Percentiles rank a stretch among this genome's conserved stretches.
Evolutionary conservation across 2,113 vertebrate species (phyloP).

Genomic region (Xyliphius kryptos): DNA sequence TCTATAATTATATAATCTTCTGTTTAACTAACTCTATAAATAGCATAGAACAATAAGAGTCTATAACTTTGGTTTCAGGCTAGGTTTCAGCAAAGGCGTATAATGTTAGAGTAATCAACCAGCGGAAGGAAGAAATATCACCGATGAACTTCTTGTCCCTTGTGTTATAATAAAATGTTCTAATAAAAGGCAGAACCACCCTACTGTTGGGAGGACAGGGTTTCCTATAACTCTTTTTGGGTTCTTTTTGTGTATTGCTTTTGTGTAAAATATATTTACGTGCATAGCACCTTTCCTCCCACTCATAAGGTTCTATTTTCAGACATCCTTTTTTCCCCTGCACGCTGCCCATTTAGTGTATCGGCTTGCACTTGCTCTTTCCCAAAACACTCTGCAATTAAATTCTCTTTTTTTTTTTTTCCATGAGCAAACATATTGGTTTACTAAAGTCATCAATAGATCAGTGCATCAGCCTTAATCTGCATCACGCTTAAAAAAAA

Average conservation of each 20-base stretch:
- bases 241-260: neutral
- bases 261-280: neutral
- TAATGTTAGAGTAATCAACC: neutral
- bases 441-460: conserved; percentile 4
- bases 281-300: too few species aligned
- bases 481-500: neutral
- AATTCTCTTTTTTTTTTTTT: neutral
- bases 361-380: neutral
- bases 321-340: neutral
- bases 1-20: too few species aligned
- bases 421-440: conserved; percentile 1
- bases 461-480: conserved; percentile 18
- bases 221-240: too few species aligned
- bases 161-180: neutral
- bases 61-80: too few species aligned
- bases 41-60: too few species aligned
- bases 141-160: conserved; percentile 8
- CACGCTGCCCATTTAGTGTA: neutral
- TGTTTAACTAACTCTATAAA: too few species aligned
- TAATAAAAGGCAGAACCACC: neutral
- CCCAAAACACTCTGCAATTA: neutral
- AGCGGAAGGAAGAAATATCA: conserved; percentile 15
- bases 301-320: neutral
- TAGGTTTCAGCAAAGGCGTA: too few species aligned
- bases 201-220: too few species aligned